Base-by-base conservation (phyloP, 2,797 vertebrate genomes). In the Fistularia commersonii region DNA sequence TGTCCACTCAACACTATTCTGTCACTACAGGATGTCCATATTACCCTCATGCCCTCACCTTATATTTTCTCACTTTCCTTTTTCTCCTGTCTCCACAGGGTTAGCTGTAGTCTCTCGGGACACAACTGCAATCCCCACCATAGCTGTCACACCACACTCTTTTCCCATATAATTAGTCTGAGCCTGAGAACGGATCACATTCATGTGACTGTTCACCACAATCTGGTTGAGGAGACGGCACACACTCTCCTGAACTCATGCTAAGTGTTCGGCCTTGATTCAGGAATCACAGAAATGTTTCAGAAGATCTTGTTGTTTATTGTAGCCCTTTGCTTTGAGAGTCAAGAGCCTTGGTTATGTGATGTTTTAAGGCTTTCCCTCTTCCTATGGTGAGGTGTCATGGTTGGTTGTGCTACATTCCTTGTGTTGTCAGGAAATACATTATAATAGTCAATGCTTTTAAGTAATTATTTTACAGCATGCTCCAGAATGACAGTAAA, bases 151-250 rank as follows among this genome's bases (percentile, higher is more conserved):
- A 85, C 87, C 81, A 78, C 85, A 85, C 82, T 82, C 70, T 82
- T 81, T 82, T 83, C 86, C 80, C 81, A 85, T 90, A 83, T 89
- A 91, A 91, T 91, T 88, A 89, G 81, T 73, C 83, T 82, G 79
- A 87, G 79, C 87, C 61, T 77, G 78, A 89, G 86, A 80, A 87
- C 74, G 78, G 82, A 85, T 81, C 80, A 66, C 79, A 87, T 85
- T 88, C 87, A 89, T 88, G 86, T 84, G 88, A 90, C 85, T 77
- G 73, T 79, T 84, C 80, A 85, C 87, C 87, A 60, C 88, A 89
- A 68, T 85, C 77, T 89, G 87, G 85, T 82, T 72, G 75, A 79
- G 72, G 73, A 84, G 73, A 81, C 70, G 67, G 78, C 70, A 69
- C 71, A 79, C 73, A 73, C 74, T 80, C 56, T 76, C 68, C 79